Evolutionary conservation across 2,888 invertebrate genomes (phyloP).

Genomic region (Nomada hirtipes): DNA sequence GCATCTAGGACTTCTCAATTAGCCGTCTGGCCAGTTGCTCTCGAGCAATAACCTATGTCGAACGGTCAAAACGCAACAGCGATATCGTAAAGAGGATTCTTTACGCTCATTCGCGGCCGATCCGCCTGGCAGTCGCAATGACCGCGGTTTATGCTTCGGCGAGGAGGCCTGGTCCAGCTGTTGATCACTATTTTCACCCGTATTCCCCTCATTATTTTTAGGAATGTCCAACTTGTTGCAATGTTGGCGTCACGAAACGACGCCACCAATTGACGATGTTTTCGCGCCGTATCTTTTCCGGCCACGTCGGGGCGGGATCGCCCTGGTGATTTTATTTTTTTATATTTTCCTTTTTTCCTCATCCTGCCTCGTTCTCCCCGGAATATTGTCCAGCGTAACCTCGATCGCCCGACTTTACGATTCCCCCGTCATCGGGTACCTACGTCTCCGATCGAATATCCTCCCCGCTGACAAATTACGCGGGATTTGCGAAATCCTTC

Average conservation of each 20-base stretch:
- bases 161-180: conserved; percentile 43
- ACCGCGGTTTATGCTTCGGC: conserved; percentile 65
- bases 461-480: conserved; percentile 5
- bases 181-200: conserved; percentile 46
- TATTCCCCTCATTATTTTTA: conserved; percentile 57
- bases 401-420: conserved; percentile 10
- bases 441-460: neutral
- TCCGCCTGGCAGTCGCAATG: conserved; percentile 54
- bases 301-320: neutral
- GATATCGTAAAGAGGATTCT: conserved; percentile 71
- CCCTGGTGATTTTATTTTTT: neutral
- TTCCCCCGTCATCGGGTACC: neutral
- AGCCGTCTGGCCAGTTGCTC: conserved; percentile 46
- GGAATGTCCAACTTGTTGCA: conserved; percentile 49
- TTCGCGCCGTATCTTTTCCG: conserved; percentile 26
- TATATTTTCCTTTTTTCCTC: too few species aligned
- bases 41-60: conserved; percentile 11
- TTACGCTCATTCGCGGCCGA: conserved; percentile 66
- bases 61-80: conserved; percentile 48
- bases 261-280: conserved; percentile 30
- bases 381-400: neutral
- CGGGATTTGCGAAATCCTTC: neutral
- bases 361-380: neutral
- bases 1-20: conserved; percentile 66
- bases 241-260: conserved; percentile 18